Conservation (phyloP, 1,140 invertebrate species). For the Bombus fervidus region DNA sequence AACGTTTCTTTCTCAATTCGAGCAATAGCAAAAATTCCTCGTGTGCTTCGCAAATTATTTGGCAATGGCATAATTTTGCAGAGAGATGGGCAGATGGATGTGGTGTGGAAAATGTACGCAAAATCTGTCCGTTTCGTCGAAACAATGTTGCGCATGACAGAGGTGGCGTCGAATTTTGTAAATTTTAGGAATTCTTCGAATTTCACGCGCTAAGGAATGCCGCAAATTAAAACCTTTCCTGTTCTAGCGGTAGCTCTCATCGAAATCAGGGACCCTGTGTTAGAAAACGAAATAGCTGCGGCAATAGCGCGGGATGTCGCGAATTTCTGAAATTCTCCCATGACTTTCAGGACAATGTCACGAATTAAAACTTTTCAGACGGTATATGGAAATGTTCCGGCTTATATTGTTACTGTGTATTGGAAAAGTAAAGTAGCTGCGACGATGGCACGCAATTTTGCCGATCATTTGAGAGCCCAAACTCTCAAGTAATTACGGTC, state of each 20-base stretch:
- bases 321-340: conserved; percentile 33
- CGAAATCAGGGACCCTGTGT: background rate
- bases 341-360: background rate
- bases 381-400: background rate
- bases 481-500: background rate
- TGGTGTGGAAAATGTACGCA: background rate
- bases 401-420: conserved; percentile 15
- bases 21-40: background rate
- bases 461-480: background rate
- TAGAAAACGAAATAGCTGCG: background rate
- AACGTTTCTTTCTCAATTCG: background rate
- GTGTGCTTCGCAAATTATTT: background rate
- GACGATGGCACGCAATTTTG: background rate
- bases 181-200: conserved; percentile 23
- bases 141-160: background rate
- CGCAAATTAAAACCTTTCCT: conserved; percentile 13
- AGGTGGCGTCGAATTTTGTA: conserved; percentile 7
- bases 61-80: background rate
- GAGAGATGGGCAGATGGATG: background rate
- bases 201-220: conserved; percentile 12
- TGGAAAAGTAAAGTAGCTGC: conserved; percentile 15
- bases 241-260: background rate
- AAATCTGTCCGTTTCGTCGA: background rate
- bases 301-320: background rate
- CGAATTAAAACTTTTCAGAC: conserved; percentile 30